A percentile compares a stretch with the other conserved stretches of the same genome.
These are phyloP conservation scores for Melipona beecheii DNA, from an alignment of 2,888 invertebrate genomes.

Conservation along the genomic window DNA sequence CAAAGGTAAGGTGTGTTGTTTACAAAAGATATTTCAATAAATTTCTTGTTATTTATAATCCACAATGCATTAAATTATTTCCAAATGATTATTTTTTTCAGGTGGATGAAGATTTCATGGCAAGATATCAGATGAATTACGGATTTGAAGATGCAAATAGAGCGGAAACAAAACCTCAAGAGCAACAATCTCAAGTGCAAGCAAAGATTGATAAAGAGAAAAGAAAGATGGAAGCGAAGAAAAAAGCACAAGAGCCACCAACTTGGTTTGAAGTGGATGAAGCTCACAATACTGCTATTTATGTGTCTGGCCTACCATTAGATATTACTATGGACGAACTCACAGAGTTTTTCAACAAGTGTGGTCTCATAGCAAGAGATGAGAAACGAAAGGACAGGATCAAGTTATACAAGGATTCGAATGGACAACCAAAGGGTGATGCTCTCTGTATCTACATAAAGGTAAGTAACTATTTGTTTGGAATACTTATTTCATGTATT, in stretches of 20 bases:
- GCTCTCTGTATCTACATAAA: constrained; percentile 98
- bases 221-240: constrained; percentile 82
- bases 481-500: constrained; percentile 3
- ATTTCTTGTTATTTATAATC: background rate
- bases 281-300: constrained; percentile 96
- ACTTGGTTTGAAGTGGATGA: constrained; percentile 98
- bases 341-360: constrained; percentile 97
- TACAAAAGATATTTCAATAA: background rate
- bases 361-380: constrained; percentile 97
- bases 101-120: constrained; percentile 98
- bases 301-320: constrained; percentile 95
- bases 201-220: constrained; percentile 81
- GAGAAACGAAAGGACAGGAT: constrained; percentile 92
- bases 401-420: constrained; percentile 94
- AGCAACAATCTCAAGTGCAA: constrained; percentile 82
- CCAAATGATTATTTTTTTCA: constrained; percentile 71
- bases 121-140: constrained; percentile 97
- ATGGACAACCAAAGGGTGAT: constrained; percentile 96
- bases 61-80: background rate
- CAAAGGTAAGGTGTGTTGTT: constrained; percentile 86
- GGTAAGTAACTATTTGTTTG: constrained; percentile 84
- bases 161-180: constrained; percentile 69
- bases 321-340: constrained; percentile 96
- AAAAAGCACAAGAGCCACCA: constrained; percentile 85
- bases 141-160: constrained; percentile 90